Evolutionary conservation across 2,113 vertebrate species (phyloP).

Genomic region (Heloderma charlesbogerti): DNA sequence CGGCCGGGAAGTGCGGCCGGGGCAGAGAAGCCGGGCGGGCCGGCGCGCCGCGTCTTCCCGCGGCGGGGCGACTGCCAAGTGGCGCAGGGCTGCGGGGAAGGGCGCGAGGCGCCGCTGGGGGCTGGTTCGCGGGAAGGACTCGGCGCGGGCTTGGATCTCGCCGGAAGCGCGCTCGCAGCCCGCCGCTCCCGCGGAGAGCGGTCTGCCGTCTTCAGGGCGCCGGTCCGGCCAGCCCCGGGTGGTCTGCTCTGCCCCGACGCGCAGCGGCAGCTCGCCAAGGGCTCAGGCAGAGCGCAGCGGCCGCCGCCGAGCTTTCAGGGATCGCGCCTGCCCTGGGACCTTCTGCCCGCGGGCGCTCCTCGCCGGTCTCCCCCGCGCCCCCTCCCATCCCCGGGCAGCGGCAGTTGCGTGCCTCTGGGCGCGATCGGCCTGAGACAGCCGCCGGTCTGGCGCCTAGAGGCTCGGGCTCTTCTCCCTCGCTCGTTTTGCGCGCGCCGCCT

Average conservation of each 20-base stretch:
- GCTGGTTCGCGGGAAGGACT: too few species aligned
- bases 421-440: background rate
- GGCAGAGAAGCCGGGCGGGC: background rate
- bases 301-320: too few species aligned
- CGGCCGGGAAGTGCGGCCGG: background rate
- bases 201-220: too few species aligned
- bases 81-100: background rate
- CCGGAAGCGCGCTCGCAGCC: background rate
- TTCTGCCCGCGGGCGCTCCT: background rate
- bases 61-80: background rate
- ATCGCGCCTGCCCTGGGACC: too few species aligned
- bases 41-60: background rate
- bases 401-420: too few species aligned
- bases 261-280: too few species aligned
- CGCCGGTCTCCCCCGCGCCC: too few species aligned
- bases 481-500: background rate
- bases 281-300: too few species aligned
- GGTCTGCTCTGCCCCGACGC: too few species aligned
- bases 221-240: too few species aligned
- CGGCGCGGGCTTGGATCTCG: background rate
- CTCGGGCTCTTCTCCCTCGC: rapidly evolving
- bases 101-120: background rate
- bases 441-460: background rate
- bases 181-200: too few species aligned
- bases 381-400: too few species aligned